Percentiles rank a stretch among this genome's conserved stretches.
Evolutionary conservation across 2,113 vertebrate species (phyloP).

Genomic region (Rattus rattus): DNA sequence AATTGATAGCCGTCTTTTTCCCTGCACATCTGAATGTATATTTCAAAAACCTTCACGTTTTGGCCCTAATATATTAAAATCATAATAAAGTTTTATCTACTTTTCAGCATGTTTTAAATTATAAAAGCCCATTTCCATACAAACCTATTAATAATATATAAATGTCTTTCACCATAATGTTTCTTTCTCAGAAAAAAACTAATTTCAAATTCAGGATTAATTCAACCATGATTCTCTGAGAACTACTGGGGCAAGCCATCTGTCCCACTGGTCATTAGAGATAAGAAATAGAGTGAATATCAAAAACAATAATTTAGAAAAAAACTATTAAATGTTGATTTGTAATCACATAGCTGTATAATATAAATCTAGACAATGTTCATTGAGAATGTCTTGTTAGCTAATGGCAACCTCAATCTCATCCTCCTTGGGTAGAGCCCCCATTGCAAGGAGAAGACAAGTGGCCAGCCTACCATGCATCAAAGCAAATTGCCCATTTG

Average conservation of each 20-base stretch:
- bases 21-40: not conserved
- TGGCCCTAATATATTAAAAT: not conserved
- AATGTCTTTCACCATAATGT: not conserved
- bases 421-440: not conserved
- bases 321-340: not conserved
- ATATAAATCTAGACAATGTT: not conserved
- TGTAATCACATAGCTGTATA: not conserved
- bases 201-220: slow-evolving; percentile 10
- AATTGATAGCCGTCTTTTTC: not conserved
- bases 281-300: not conserved
- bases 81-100: not conserved
- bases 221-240: not conserved
- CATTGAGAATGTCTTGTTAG: not conserved
- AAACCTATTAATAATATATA: not conserved
- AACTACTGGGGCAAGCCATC: not conserved
- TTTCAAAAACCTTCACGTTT: not conserved
- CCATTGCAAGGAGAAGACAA: not conserved
- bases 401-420: not conserved
- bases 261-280: not conserved
- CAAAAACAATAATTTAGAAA: not conserved
- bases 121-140: not conserved
- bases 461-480: accelerated
- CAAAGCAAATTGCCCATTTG: not conserved
- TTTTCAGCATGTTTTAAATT: not conserved
- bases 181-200: not conserved